Conservation (phyloP, 1,140 invertebrate genomes). For the Medauroidea extradentata region DNA sequence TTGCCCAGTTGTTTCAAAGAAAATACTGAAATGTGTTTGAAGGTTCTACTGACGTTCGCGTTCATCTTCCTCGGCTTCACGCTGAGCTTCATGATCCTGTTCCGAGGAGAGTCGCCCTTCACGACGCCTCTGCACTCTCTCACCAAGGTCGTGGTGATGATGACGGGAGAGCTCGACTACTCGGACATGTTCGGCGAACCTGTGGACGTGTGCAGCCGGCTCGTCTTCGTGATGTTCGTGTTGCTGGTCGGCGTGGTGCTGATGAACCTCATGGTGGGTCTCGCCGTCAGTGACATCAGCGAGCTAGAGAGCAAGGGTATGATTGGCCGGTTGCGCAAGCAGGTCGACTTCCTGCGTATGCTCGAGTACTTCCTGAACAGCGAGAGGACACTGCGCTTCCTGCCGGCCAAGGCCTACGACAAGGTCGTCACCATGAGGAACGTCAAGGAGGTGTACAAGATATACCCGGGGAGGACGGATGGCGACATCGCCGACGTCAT, state of each 20-base stretch:
- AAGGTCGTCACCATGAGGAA: not conserved
- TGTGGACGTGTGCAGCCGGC: slow-evolving; percentile 28
- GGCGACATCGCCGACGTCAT: not conserved
- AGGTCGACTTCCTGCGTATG: slow-evolving; percentile 2
- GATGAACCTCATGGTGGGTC: slow-evolving; percentile 58
- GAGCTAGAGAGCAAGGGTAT: slow-evolving; percentile 51
- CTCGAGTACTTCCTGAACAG: not conserved
- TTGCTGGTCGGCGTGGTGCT: slow-evolving; percentile 59
- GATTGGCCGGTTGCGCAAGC: slow-evolving; percentile 7
- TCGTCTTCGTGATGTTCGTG: slow-evolving; percentile 56
- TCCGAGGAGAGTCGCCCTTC: slow-evolving; percentile 43
- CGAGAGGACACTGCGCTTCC: not conserved
- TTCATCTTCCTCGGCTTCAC: slow-evolving; percentile 52
- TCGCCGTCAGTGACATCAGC: slow-evolving; percentile 59
- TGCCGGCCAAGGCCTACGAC: not conserved
- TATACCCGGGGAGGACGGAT: not conserved
- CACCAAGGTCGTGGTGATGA: slow-evolving; percentile 52
- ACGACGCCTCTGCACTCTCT: slow-evolving; percentile 44
- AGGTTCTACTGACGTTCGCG: slow-evolving; percentile 46
- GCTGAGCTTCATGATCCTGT: slow-evolving; percentile 50
- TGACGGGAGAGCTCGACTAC: slow-evolving; percentile 54
- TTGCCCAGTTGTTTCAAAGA: too few species aligned
- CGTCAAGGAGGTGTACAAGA: not conserved
- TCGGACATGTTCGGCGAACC: slow-evolving; percentile 39
- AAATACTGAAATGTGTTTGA: too few species aligned